phyloP scores from a whole-genome alignment of 2,113 vertebrate species.

The Pygoscelis antarcticus region DNA sequence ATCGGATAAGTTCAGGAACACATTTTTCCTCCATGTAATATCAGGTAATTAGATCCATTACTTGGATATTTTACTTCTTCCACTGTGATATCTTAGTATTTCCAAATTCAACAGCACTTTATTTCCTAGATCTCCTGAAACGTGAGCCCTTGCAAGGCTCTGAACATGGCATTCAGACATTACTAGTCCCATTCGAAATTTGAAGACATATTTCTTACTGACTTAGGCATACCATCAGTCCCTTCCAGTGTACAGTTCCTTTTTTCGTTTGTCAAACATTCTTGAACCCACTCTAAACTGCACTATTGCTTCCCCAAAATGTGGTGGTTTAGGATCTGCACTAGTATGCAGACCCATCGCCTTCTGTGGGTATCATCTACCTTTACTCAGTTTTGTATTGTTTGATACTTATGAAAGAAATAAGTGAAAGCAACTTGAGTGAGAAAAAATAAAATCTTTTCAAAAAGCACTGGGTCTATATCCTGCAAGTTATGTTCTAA shows the following conservation, averaged over 20 bases:
- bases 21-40: neutral
- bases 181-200: neutral
- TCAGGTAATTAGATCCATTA: neutral
- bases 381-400: neutral
- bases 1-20: neutral
- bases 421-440: neutral
- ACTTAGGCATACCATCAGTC: neutral
- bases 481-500: neutral
- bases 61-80: neutral
- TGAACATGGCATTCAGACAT: neutral
- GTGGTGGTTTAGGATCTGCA: neutral
- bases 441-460: neutral
- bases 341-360: neutral
- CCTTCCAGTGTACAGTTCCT: neutral
- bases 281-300: neutral
- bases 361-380: neutral
- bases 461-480: neutral
- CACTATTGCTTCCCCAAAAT: neutral
- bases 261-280: neutral
- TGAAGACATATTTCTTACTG: neutral
- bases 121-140: neutral
- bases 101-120: neutral
- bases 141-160: neutral
- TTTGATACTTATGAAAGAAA: neutral
- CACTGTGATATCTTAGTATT: neutral